A percentile compares a stretch with the other conserved stretches of the same genome.
These are phyloP conservation scores for Tauraco hartlaubi DNA, from an alignment of 2,797 vertebrate genomes.

Conservation along the genomic window DNA sequence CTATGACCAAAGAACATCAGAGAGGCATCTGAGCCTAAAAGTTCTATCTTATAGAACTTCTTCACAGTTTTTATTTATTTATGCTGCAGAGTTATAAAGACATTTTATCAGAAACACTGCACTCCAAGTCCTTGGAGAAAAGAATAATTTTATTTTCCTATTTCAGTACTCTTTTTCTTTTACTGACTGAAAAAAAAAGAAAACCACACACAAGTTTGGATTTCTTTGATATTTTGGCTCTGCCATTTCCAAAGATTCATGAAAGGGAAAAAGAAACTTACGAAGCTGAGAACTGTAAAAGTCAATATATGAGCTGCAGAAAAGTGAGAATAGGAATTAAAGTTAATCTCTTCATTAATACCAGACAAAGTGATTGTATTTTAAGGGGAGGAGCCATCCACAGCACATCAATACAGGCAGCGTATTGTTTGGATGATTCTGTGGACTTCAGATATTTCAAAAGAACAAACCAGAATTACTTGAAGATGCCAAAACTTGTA, in stretches of 20 bases:
- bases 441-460: not conserved
- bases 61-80: constrained; percentile 16
- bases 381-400: not conserved
- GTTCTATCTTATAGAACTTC: not conserved
- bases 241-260: not conserved
- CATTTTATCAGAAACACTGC: not conserved
- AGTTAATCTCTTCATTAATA: not conserved
- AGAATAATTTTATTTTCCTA: not conserved
- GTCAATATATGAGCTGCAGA: not conserved
- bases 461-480: not conserved
- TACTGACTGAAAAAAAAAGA: not conserved
- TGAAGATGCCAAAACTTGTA: not conserved
- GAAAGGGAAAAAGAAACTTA: not conserved
- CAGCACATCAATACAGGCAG: not conserved
- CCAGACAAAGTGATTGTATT: not conserved
- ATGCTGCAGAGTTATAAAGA: not conserved
- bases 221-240: not conserved
- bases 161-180: not conserved
- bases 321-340: not conserved
- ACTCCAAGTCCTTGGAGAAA: not conserved
- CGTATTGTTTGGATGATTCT: not conserved
- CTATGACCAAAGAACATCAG: not conserved
- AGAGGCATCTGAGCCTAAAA: not conserved
- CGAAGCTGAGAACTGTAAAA: not conserved
- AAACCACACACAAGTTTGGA: not conserved